Evolutionary conservation across 1,140 invertebrate species (phyloP).

Genomic region (Tetramorium alpestre): DNA sequence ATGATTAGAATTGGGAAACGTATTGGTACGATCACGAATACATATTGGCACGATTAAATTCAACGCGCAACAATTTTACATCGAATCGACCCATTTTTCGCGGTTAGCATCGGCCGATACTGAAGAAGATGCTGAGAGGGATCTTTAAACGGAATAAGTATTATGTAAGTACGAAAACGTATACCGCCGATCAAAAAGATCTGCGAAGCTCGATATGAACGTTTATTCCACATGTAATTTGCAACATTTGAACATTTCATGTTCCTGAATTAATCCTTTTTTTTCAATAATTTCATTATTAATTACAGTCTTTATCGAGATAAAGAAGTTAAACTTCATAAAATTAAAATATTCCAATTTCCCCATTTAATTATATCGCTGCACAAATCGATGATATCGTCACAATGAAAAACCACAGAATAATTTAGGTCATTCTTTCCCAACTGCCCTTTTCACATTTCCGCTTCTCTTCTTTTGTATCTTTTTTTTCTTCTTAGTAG

Average conservation of each 20-base stretch:
- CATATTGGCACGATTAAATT: constrained; percentile 44
- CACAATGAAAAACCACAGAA: not conserved
- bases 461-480: not conserved
- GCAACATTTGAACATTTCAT: not conserved
- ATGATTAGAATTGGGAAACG: constrained; percentile 21
- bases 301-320: not conserved
- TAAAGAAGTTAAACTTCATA: not conserved
- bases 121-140: not conserved
- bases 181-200: constrained; percentile 17
- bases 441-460: not conserved
- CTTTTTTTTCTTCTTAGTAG: not conserved
- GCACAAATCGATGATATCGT: not conserved
- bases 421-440: constrained; percentile 28
- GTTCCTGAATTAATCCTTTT: not conserved
- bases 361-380: not conserved
- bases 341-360: not conserved
- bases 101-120: not conserved
- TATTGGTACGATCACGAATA: not conserved
- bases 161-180: constrained; percentile 7
- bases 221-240: not conserved
- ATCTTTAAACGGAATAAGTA: constrained; percentile 17
- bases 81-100: constrained; percentile 12
- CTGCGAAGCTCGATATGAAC: not conserved
- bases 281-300: not conserved
- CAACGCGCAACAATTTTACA: constrained; percentile 16